Base-by-base conservation (phyloP, 1,140 invertebrate species). In the Pissodes strobi region DNA sequence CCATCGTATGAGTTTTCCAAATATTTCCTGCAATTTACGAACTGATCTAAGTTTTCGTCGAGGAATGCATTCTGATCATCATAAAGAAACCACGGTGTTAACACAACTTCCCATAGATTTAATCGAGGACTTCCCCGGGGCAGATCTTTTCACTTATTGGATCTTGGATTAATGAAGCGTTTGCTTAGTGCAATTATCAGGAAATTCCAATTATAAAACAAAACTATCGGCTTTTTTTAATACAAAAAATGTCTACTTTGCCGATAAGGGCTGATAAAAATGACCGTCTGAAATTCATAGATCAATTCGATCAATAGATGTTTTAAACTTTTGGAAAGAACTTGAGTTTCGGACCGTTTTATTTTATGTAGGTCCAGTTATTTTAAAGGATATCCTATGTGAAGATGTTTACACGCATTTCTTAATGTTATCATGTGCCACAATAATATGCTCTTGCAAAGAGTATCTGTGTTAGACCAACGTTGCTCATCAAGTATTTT, bases 71-170 rank as follows among this genome's bases (percentile, higher is more conserved):
- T 64, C 2, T 8, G 22, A 41, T 13, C 70, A 73, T 37, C 62
- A 68, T 49, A 72, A 70, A 43, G n/a, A 58, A 17, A 30, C 64
- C 22, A 62, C 69, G 1, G 51, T 64, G 6, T 49, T 73, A 19
- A 30, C 52, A 39, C 13, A 48, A 18, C 53, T 70, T 17, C 55
- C 60, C 5, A 64, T 72, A 19, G 57, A 72, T 37, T 69, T 71
- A 67, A 45, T 72, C 2, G 51, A 69, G 45, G 52, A 59, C 51
- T 70, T 73, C 64, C 56, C 64, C 19, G 59, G 68, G 8, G 65
- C 25, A 39, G 71, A 73, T 56, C 62, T n/a, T 38, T 72, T 2
- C 69, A 73, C 59, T 43, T 73, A 17, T 57, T 73, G 13, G 68
- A 73, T 21, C 55, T 73, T 8, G 71, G 69, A n/a, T 19, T n/a